Percentiles rank a stretch among this genome's conserved stretches.
These are phyloP conservation scores for Acanthurus tractus DNA, from an alignment of 2,797 vertebrate genomes.

Conservation along the genomic window DNA sequence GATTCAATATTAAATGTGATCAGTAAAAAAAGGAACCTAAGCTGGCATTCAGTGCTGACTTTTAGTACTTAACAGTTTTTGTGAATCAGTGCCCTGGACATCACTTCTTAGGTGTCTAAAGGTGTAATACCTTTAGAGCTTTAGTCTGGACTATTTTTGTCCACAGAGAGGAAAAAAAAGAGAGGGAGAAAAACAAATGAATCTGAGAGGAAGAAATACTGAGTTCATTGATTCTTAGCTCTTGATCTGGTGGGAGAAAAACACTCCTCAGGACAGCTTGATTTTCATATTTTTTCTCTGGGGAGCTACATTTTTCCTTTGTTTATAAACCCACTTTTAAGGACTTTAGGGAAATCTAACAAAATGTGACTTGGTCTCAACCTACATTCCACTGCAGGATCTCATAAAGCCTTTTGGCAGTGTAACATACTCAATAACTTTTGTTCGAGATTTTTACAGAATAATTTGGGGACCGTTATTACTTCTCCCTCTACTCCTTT, in stretches of 20 bases:
- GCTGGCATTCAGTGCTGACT: neutral
- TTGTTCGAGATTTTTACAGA: constrained; percentile 59
- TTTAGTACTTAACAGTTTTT: neutral
- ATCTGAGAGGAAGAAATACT: neutral
- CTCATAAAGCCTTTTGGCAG: constrained; percentile 66
- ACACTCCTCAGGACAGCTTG: constrained; percentile 4
- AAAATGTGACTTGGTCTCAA: constrained; percentile 55
- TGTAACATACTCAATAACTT: constrained; percentile 42
- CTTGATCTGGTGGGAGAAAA: constrained; percentile 38
- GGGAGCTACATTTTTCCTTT: constrained; percentile 46
- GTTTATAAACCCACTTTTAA: constrained; percentile 60
- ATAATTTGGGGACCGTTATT: constrained; percentile 54
- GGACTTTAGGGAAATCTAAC: constrained; percentile 51
- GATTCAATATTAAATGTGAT: neutral
- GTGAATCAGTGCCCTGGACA: neutral
- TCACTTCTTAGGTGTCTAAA: neutral
- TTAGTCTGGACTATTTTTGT: neutral
- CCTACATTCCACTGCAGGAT: constrained; percentile 50
- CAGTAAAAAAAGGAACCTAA: neutral
- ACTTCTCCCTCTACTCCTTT: constrained; percentile 38
- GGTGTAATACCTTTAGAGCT: neutral
- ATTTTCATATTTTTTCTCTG: constrained; percentile 38
- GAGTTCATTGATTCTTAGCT: constrained; percentile 24
- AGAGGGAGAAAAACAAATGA: neutral
- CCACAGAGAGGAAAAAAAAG: neutral